Percentiles rank a stretch among this genome's conserved stretches.
These are phyloP conservation scores for Notarius lentiginosus DNA, from an alignment of 2,113 vertebrate genomes.

Conservation along the genomic window DNA sequence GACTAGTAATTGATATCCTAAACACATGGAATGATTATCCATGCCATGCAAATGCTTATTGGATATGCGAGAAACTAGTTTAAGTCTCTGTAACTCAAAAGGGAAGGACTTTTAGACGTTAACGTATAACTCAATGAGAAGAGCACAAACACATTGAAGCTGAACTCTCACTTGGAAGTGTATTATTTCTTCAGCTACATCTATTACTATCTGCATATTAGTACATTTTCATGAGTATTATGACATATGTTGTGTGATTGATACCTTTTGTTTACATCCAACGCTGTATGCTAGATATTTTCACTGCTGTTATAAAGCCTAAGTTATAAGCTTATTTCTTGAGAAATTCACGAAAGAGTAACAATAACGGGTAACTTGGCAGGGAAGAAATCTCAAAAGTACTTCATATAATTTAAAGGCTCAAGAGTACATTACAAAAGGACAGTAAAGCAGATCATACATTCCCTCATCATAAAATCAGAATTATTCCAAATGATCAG, in stretches of 20 bases:
- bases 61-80: slow-evolving; percentile 18
- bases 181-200: background rate
- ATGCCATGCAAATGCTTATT: background rate
- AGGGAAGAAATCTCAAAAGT: no score
- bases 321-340: background rate
- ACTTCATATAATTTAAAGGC: no score
- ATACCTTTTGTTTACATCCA: background rate
- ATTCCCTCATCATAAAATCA: background rate
- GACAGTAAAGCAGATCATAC: background rate
- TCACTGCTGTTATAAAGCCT: background rate
- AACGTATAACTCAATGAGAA: background rate
- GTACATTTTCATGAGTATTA: background rate
- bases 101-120: background rate
- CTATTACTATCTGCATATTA: background rate
- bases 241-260: background rate
- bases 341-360: background rate
- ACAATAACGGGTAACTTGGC: no score
- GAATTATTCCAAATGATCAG: background rate
- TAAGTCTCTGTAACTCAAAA: background rate
- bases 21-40: slow-evolving; percentile 29
- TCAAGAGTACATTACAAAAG: background rate
- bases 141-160: background rate
- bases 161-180: background rate
- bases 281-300: background rate
- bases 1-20: background rate